Conservation (phyloP, 37 sponge, comb jelly and placozoan genomes). For the Haliclona indistincta region DNA sequence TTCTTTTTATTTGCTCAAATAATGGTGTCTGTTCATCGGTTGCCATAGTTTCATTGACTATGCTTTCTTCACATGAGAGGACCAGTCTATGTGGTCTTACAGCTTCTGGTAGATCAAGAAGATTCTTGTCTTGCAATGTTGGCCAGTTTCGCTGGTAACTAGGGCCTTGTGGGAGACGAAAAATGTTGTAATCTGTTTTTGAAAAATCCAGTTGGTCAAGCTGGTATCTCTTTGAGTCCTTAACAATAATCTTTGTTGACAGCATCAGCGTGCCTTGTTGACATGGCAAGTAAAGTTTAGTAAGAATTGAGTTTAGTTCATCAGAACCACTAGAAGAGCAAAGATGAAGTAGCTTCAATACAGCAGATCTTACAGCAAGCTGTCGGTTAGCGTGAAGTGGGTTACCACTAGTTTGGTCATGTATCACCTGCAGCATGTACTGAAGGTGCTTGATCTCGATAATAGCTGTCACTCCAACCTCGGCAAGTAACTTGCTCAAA, state of each 20-base stretch:
- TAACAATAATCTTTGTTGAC: neutral
- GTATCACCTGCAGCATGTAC: conserved; percentile 1
- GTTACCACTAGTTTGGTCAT: neutral
- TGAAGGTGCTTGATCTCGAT: neutral
- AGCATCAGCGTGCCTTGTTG: neutral
- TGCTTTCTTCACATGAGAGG: neutral
- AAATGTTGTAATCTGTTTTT: neutral
- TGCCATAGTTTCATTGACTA: neutral
- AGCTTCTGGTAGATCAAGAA: neutral
- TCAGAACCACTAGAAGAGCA: neutral
- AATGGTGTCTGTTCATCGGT: neutral
- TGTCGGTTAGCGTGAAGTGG: neutral
- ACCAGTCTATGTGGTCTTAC: neutral
- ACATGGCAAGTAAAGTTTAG: neutral
- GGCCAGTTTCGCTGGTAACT: neutral
- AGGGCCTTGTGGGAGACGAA: neutral
- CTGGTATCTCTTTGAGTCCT: neutral
- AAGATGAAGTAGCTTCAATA: neutral
- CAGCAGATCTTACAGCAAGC: neutral
- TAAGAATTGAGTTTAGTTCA: neutral
- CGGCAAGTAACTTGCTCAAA: neutral
- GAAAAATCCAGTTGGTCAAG: neutral
- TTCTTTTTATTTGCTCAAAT: neutral
- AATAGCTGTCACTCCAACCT: neutral
- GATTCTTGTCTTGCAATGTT: neutral